Evolutionary conservation across 2,113 vertebrate genomes (phyloP), one percentile per base, ranked within the genome.

Genomic region (Riparia riparia): DNA sequence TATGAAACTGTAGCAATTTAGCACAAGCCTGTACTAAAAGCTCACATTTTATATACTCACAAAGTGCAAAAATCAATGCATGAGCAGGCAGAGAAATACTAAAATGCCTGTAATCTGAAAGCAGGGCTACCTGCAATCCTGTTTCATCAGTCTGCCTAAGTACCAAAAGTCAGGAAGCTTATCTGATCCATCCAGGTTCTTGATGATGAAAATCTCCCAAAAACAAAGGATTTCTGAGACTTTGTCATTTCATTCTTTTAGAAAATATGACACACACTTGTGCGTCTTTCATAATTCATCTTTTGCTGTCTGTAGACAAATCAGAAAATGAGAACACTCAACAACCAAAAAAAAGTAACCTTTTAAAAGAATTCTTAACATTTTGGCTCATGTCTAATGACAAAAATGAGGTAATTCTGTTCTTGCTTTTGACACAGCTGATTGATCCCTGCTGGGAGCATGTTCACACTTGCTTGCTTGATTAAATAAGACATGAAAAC

Each of bases 1-100:
- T 92, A 91, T 74, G 90, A 96, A 96, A 83, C 88, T 74, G 22
- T 86, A 63, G 74, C 93, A 92, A 87, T 96, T 96, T 93, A 96
- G 86, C 78, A 91, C 60, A 82, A 92, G 77, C 58, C 86, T 85
- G 56, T 84, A 72, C 86, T 96, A 88, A 97, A 96, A 96, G 94
- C 93, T 96, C 92, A 78, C 90, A 92, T 97, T 96, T 95, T 93
- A 96, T 95, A 42, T 94, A 96, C 96, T 96, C 90, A 82, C 80
- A 61, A 96, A 91, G 77, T 92, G 84, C 56, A 89, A 90, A 96
- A 95, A 97, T 95, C 95, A 95, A 95, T 96, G 93, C 79, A 68
- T 53, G 73, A 95, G 47, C 77, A 95, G 86, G 89, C 80, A 80
- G 77, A 82, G 82, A 94, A 87, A 93, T 74, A 86, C 71, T 87